Conservation (phyloP, 1,140 invertebrate genomes). For the Listronotus bonariensis region DNA sequence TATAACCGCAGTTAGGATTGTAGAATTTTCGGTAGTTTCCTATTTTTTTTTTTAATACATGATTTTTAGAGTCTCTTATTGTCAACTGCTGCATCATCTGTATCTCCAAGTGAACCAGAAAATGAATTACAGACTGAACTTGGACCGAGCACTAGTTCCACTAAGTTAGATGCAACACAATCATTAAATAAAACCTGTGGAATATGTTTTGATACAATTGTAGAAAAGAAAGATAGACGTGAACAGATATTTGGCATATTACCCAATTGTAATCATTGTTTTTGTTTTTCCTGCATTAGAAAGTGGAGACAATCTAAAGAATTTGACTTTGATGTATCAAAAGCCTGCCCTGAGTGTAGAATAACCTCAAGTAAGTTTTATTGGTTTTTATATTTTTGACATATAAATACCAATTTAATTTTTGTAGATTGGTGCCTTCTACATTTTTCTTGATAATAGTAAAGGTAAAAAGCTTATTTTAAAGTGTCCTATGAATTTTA, state of each 20-base stretch:
- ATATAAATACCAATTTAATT: too few species aligned
- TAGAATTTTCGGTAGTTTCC: too few species aligned
- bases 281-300: conserved; percentile 83
- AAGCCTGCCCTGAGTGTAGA: conserved; percentile 84
- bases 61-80: too few species aligned
- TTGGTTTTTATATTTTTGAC: too few species aligned
- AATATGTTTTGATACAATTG: conserved; percentile 83
- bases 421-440: too few species aligned
- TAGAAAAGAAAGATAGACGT: conserved; percentile 69
- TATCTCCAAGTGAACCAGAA: background rate
- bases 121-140: background rate
- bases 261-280: conserved; percentile 87
- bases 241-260: conserved; percentile 85
- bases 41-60: too few species aligned
- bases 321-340: conserved; percentile 65
- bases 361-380: conserved; percentile 59
- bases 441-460: too few species aligned
- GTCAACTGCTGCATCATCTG: background rate
- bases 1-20: too few species aligned
- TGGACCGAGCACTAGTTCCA: conserved; percentile 23
- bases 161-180: conserved; percentile 55
- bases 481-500: too few species aligned
- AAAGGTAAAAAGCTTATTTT: too few species aligned
- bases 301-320: conserved; percentile 82
- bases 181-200: conserved; percentile 82